Evolutionary conservation across 2,113 vertebrate species (phyloP).

Genomic region (Falco punctatus): DNA sequence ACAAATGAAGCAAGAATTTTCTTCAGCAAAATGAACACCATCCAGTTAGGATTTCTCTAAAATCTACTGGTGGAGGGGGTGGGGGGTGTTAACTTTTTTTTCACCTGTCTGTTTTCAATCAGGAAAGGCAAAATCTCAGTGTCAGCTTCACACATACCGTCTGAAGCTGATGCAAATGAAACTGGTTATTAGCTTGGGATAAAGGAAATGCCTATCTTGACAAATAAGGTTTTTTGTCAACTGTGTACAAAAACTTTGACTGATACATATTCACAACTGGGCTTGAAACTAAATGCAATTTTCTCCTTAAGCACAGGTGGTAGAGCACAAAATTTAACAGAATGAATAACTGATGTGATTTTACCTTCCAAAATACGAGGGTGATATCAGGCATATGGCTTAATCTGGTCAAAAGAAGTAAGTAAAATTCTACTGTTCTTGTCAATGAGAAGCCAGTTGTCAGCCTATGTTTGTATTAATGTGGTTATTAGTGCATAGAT

Average conservation of each 20-base stretch:
- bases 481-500: background rate
- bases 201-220: slow-evolving; percentile 13
- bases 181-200: background rate
- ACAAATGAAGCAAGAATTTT: background rate
- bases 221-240: background rate
- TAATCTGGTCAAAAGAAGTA: background rate
- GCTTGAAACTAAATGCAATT: background rate
- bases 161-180: slow-evolving; percentile 39
- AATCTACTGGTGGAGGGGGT: background rate
- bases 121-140: background rate
- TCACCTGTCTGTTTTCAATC: background rate
- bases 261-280: background rate
- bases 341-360: background rate
- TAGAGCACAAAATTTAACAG: background rate
- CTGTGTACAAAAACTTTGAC: background rate
- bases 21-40: background rate
- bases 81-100: background rate
- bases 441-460: background rate
- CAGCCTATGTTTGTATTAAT: background rate
- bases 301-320: background rate
- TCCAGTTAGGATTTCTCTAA: background rate
- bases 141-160: background rate
- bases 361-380: background rate
- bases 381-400: background rate
- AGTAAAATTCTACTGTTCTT: background rate